Percentiles rank a stretch among this genome's conserved stretches.
Conservation (phyloP, 2,888 invertebrate species). For the Pristionchus entomophagus region DNA sequence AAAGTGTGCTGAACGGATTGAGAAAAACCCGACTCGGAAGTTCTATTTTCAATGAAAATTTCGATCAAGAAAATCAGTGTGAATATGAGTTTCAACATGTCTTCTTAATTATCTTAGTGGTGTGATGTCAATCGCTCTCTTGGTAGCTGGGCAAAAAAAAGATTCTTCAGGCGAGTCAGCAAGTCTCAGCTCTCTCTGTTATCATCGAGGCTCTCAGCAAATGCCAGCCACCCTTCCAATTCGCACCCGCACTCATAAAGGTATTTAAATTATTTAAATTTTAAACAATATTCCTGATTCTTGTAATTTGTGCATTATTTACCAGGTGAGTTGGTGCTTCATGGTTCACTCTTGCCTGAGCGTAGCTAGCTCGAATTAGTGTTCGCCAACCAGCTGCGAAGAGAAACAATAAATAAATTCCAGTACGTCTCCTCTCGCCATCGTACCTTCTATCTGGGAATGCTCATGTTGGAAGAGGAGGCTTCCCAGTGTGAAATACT, state of each 20-base stretch:
- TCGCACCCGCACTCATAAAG: slow-evolving; percentile 55
- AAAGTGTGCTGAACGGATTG: no score
- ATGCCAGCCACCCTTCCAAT: slow-evolving; percentile 4
- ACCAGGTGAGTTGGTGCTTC: not conserved
- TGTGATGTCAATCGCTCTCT: not conserved
- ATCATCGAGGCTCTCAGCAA: slow-evolving; percentile 56
- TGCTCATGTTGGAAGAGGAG: slow-evolving; percentile 41
- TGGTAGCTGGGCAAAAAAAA: no score
- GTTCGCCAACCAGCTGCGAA: no score
- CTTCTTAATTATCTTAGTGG: no score
- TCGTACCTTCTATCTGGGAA: slow-evolving; percentile 13
- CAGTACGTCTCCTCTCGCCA: slow-evolving; percentile 45
- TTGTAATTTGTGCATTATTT: not conserved
- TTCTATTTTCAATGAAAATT: no score
- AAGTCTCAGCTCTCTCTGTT: slow-evolving; percentile 53
- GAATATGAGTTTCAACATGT: no score
- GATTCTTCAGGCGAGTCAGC: slow-evolving; percentile 10
- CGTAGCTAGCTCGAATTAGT: not conserved
- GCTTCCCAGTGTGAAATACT: not conserved
- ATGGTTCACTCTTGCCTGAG: not conserved
- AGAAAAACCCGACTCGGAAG: no score
- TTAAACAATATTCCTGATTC: not conserved
- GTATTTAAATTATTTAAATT: slow-evolving; percentile 13
- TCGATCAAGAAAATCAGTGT: no score
- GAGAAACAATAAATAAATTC: not conserved